phyloP scores from a whole-genome alignment of 2,113 vertebrate genomes.

The Ceratotherium simum region DNA sequence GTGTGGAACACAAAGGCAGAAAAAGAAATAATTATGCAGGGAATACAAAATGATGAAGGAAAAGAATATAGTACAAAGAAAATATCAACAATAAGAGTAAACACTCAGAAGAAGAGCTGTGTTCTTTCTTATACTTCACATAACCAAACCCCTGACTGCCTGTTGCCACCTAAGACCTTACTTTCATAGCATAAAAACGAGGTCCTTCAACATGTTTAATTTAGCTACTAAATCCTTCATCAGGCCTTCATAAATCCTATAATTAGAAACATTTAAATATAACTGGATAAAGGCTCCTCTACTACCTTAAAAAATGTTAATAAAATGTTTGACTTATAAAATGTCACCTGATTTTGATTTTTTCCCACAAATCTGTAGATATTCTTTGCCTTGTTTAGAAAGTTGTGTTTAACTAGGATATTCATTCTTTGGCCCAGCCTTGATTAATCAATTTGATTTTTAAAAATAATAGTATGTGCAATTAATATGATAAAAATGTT shows the following conservation, averaged over 20 bases:
- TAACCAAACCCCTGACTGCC: neutral
- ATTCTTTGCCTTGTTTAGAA: neutral
- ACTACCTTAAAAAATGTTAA: neutral
- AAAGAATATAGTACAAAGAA: neutral
- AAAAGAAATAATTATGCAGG: neutral
- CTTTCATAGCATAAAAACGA: neutral
- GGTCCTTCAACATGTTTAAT: neutral
- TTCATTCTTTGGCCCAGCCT: neutral
- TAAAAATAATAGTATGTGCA: neutral
- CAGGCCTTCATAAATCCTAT: neutral
- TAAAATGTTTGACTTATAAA: conserved; percentile 11
- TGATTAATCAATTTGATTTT: neutral
- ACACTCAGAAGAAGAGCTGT: neutral
- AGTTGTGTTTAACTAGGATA: neutral
- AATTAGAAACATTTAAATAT: neutral
- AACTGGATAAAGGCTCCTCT: neutral
- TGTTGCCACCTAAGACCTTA: neutral
- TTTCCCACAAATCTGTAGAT: neutral
- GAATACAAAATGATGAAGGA: neutral
- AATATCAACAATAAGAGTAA: neutral
- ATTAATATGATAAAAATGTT: neutral
- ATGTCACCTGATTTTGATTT: neutral
- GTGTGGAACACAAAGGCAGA: neutral
- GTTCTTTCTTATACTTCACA: neutral
- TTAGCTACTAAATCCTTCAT: neutral